Evolutionary conservation across 1,140 invertebrate genomes (phyloP).

Genomic region (Pteromalus puparum): DNA sequence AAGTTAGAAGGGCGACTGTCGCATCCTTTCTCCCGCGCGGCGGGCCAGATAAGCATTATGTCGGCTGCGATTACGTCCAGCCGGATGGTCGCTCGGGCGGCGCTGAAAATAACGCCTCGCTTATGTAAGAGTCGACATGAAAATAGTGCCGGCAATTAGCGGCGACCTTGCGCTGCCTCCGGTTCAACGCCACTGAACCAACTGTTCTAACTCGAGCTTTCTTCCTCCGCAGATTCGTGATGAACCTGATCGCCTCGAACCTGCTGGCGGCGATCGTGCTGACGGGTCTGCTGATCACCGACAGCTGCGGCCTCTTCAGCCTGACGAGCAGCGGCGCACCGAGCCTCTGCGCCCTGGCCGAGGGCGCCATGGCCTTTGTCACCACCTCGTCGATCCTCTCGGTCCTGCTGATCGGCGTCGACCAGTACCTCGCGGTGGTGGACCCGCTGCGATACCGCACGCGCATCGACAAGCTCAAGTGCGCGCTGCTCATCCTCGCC

Average conservation of each 20-base stretch:
- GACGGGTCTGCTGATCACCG: constrained; percentile 77
- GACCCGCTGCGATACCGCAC: constrained; percentile 90
- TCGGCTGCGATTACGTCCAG: no score
- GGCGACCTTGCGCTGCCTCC: no score
- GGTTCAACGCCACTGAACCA: no score
- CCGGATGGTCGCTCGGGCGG: no score
- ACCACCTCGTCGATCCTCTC: constrained; percentile 79
- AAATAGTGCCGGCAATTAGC: background rate
- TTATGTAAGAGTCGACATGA: background rate
- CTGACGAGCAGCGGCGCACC: constrained; percentile 39
- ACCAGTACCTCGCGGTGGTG: constrained; percentile 91
- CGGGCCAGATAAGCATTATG: no score
- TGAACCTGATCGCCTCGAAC: constrained; percentile 82
- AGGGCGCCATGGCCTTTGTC: constrained; percentile 67
- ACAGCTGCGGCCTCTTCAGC: constrained; percentile 59
- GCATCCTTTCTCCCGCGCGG: no score
- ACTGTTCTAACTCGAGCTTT: constrained; percentile 17
- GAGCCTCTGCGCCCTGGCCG: constrained; percentile 64
- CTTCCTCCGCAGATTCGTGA: constrained; percentile 79
- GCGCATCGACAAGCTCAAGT: constrained; percentile 84
- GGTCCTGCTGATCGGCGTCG: constrained; percentile 87
- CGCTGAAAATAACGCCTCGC: no score
- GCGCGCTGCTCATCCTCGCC: constrained; percentile 81
- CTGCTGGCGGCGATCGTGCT: constrained; percentile 79
- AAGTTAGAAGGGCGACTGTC: background rate